Conservation (phyloP, 2,113 vertebrate genomes). For the Cavia porcellus region DNA sequence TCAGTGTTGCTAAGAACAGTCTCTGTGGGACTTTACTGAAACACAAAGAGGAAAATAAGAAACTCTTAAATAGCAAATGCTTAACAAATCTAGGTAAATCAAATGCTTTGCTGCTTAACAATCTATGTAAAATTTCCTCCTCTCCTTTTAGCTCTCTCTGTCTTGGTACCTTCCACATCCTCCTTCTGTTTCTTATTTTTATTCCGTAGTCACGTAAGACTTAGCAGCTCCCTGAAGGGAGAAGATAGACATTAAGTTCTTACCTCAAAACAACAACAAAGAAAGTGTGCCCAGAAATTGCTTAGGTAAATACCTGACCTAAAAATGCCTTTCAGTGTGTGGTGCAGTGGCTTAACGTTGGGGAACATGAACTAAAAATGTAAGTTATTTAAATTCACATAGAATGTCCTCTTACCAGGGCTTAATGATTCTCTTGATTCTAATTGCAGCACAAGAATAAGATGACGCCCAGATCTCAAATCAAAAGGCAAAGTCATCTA, state of each 20-base stretch:
- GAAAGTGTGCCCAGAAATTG: neutral
- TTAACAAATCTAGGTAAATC: neutral
- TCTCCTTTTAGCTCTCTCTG: neutral
- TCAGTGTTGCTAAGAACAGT: neutral
- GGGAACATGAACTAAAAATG: slow-evolving; percentile 72
- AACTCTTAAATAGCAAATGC: neutral
- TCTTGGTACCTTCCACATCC: neutral
- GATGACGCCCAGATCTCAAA: slow-evolving; percentile 66
- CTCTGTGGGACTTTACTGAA: neutral
- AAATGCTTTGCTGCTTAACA: neutral
- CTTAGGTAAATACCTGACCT: slow-evolving; percentile 56
- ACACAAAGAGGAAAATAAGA: neutral
- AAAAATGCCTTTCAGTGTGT: slow-evolving; percentile 57
- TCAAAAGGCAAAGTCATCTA: slow-evolving; percentile 67
- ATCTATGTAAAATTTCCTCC: neutral
- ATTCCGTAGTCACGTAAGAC: neutral
- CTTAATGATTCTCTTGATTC: slow-evolving; percentile 79
- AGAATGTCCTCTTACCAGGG: slow-evolving; percentile 69
- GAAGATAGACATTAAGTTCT: slow-evolving; percentile 31
- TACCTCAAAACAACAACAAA: neutral
- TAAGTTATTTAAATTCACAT: slow-evolving; percentile 76
- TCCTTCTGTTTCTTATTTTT: neutral
- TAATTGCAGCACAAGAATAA: slow-evolving; percentile 70
- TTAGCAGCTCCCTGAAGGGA: neutral
- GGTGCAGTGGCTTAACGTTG: slow-evolving; percentile 7